A percentile compares a stretch with the other conserved stretches of the same genome.
phyloP scores from a whole-genome alignment of 2,113 vertebrate species.

The Nothobranchius furzeri region DNA sequence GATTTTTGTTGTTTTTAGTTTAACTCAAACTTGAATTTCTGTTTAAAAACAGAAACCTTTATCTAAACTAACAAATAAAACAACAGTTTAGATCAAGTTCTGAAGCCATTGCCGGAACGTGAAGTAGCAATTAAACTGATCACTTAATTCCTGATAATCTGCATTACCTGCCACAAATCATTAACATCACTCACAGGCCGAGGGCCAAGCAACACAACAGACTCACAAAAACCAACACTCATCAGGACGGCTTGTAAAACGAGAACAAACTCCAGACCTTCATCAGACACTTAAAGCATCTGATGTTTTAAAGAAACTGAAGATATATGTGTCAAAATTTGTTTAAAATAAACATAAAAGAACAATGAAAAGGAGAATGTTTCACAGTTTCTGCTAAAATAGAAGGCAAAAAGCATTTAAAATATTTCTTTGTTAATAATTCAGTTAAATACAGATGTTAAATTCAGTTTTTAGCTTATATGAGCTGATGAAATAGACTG shows the following conservation, averaged over 20 bases:
- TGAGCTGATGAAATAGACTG: too few species aligned
- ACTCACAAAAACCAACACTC: not conserved
- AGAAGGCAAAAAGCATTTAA: too few species aligned
- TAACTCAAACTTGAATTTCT: not conserved
- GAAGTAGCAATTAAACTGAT: constrained; percentile 75
- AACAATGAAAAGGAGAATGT: too few species aligned
- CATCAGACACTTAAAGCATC: too few species aligned
- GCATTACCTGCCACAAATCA: constrained; percentile 44
- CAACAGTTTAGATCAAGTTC: not conserved
- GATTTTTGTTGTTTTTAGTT: not conserved
- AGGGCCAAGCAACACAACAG: not conserved
- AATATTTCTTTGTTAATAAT: too few species aligned
- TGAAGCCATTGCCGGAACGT: constrained; percentile 36
- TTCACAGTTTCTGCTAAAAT: too few species aligned
- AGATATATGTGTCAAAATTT: too few species aligned
- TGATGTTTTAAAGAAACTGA: too few species aligned
- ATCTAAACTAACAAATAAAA: constrained; percentile 6
- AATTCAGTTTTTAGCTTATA: too few species aligned
- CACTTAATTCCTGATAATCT: constrained; percentile 77
- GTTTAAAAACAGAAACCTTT: constrained; percentile 6
- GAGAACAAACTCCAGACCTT: too few species aligned
- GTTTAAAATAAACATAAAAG: too few species aligned
- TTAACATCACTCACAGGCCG: constrained; percentile 22
- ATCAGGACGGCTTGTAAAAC: not conserved
- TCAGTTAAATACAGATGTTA: too few species aligned